phyloP scores from a whole-genome alignment of 2,113 vertebrate genomes.

The Bufo bufo region DNA sequence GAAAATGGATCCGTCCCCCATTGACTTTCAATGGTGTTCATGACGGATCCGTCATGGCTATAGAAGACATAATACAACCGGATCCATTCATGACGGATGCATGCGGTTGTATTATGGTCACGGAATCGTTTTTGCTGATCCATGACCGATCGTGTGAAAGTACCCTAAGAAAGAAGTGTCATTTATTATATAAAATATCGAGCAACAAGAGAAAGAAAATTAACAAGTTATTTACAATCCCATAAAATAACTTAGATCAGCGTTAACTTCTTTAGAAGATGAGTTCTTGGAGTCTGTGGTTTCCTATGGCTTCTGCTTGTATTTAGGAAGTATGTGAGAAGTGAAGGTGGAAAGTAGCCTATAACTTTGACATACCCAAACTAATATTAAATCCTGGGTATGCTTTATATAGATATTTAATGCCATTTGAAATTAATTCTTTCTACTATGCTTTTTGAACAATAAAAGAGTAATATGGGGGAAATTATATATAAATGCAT shows the following conservation, averaged over 20 bases:
- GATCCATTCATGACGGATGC: no score
- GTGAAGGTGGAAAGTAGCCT: neutral
- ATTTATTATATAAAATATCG: slow-evolving; percentile 1
- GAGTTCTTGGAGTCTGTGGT: slow-evolving; percentile 30
- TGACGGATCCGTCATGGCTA: no score
- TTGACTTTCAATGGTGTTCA: no score
- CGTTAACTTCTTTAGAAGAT: slow-evolving; percentile 47
- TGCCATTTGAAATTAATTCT: neutral
- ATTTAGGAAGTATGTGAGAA: slow-evolving; percentile 32
- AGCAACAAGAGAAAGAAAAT: slow-evolving; percentile 34
- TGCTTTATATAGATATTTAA: neutral
- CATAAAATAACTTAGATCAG: neutral
- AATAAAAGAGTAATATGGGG: no score
- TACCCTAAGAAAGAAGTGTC: neutral
- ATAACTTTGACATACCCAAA: neutral
- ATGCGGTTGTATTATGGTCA: no score
- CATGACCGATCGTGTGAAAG: no score
- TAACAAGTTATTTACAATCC: slow-evolving; percentile 41
- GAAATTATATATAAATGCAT: no score
- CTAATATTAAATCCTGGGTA: neutral
- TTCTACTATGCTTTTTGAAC: no score
- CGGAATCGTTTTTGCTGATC: no score
- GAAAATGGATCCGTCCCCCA: no score
- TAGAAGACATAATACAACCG: no score
- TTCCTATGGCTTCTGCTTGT: slow-evolving; percentile 35